These are phyloP conservation scores for Ctenodactylus gundi DNA, from an alignment of 2,113 vertebrate genomes.

Conservation along the genomic window DNA sequence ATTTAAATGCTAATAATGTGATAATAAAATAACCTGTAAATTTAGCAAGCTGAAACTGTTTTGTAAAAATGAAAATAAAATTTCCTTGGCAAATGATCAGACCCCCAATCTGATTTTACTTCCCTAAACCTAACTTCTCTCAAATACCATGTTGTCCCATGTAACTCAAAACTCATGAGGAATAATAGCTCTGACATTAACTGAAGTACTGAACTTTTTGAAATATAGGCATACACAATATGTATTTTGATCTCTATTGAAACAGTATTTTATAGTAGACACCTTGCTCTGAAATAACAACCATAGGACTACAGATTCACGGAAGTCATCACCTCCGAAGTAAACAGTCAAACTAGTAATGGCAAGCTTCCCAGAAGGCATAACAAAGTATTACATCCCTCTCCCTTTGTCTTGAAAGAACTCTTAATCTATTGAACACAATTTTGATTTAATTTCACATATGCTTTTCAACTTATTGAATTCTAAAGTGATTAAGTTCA, in stretches of 20 bases:
- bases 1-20: not conserved
- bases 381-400: not conserved
- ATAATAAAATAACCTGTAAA: not conserved
- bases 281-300: not conserved
- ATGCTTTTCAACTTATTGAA: conserved; percentile 23
- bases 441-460: conserved; percentile 11
- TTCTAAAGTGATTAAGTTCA: conserved; percentile 39
- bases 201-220: not conserved
- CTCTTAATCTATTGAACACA: not conserved
- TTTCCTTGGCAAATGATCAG: not conserved
- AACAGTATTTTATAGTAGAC: not conserved
- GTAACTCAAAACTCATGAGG: not conserved
- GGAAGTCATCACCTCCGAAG: not conserved
- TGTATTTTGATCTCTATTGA: not conserved
- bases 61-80: not conserved
- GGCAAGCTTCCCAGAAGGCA: not conserved
- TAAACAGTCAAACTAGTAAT: not conserved
- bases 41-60: conserved; percentile 10
- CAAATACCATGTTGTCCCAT: not conserved
- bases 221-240: too few species aligned
- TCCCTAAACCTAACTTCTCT: not conserved
- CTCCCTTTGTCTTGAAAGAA: not conserved
- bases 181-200: not conserved
- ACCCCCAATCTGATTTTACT: not conserved
- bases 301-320: not conserved